These are phyloP conservation scores for Diceros bicornis DNA, from an alignment of 2,797 vertebrate genomes.

Conservation along the genomic window DNA sequence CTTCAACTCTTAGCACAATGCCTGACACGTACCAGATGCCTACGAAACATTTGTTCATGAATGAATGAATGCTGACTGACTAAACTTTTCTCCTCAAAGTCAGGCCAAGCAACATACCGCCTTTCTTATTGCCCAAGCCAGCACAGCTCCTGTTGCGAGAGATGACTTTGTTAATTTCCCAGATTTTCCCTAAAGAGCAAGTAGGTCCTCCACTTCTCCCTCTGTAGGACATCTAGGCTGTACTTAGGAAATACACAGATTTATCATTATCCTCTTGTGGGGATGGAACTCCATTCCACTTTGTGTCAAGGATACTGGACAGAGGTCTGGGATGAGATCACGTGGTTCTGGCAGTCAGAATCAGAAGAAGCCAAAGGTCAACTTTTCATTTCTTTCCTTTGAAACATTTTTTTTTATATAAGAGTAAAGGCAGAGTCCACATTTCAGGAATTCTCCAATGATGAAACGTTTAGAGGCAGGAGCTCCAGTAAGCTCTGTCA, in stretches of 20 bases:
- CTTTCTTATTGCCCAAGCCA: not conserved
- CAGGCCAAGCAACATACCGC: not conserved
- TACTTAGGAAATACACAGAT: not conserved
- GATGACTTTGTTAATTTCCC: not conserved
- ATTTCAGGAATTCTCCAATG: constrained; percentile 69
- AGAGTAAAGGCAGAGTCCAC: not conserved
- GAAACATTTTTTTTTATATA: not conserved
- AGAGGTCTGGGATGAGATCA: not conserved
- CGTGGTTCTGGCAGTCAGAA: not conserved
- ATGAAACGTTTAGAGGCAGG: constrained; percentile 63
- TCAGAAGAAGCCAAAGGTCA: not conserved
- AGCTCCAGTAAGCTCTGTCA: constrained; percentile 21
- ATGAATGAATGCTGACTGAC: not conserved
- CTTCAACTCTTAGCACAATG: not conserved
- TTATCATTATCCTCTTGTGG: not conserved
- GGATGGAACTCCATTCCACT: not conserved
- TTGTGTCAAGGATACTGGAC: not conserved
- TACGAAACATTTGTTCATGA: not conserved
- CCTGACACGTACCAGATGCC: not conserved
- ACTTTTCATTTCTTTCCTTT: constrained; percentile 53
- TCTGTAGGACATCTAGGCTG: not conserved
- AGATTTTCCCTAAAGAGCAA: not conserved
- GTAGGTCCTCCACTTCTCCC: not conserved
- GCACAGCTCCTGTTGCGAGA: not conserved
- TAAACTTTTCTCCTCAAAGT: not conserved